Base-by-base conservation (phyloP, 1,140 invertebrate species). In the Tetramorium alpestre region DNA sequence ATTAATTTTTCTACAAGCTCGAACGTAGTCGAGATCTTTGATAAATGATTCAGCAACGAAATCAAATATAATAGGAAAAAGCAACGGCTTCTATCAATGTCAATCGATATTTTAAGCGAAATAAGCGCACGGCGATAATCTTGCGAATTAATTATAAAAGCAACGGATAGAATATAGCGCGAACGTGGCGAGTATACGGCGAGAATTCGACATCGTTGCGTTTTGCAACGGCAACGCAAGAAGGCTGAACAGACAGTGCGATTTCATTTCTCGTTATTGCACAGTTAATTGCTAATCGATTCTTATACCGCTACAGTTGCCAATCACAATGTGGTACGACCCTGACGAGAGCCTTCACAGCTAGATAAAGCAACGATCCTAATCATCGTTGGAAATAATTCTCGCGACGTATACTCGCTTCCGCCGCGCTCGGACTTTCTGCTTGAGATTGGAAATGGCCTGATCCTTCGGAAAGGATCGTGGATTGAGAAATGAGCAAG, bases 241-340 rank as follows among this genome's bases (percentile, higher is more conserved):
- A 84, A 84, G 67, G 41, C n/a, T 33, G 51, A 44, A 58, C 78
- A 33, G 80, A 73, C 80, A 18, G 54, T 18, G 54, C 54, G 54
- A 84, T 84, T 84, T 81, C 38, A 70, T 81, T 75, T 75, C 80
- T 84, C 69, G n/a, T 84, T 84, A 75, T 84, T 84, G 54, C 80
- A 73, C 54, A 73, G 69, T 38, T 84, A 84, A 84, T 84, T 84
- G 69, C 69, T 75, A 73, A 75, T 84, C 80, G 80, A 84, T 84
- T 73, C 80, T 60, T 73, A 41, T 58, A 60, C 18, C 54, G 67
- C 69, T 82, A 84, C 69, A 84, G 80, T 75, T 84, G 69, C 54
- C 80, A 73, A 75, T 84, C 69, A 60, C 80, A 73, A 60, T 75
- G 67, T 60, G 82, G 60, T 44, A 85, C 82, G 73, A 78, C 82